Conservation (phyloP, 2,888 invertebrate species). For the Philaethria dido region DNA sequence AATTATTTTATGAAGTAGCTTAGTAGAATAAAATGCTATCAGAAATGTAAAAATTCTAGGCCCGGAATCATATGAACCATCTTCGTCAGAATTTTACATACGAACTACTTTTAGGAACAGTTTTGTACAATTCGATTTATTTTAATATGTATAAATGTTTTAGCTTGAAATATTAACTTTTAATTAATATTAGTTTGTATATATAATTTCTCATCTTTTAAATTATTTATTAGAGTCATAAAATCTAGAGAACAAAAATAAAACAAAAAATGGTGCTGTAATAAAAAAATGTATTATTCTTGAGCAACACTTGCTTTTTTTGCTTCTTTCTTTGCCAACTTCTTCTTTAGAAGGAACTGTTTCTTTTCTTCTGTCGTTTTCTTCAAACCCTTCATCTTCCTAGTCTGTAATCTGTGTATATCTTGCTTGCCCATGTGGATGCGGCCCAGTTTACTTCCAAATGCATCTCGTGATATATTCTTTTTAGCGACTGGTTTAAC, state of each 20-base stretch:
- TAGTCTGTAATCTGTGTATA: conserved; percentile 92
- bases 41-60: too few species aligned
- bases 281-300: conserved; percentile 49
- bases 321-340: conserved; percentile 63
- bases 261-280: conserved; percentile 18
- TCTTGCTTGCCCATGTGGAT: conserved; percentile 97
- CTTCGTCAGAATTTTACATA: too few species aligned
- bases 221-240: too few species aligned
- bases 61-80: too few species aligned
- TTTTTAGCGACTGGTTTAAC: conserved; percentile 93
- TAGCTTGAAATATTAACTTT: too few species aligned
- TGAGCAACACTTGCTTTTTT: conserved; percentile 51
- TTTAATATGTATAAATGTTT: too few species aligned
- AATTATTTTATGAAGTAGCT: too few species aligned
- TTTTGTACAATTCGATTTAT: too few species aligned
- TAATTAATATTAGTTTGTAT: too few species aligned
- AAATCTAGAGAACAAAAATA: not conserved
- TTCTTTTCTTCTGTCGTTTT: conserved; percentile 89
- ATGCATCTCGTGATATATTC: conserved; percentile 93
- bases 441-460: conserved; percentile 95
- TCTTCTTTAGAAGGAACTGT: conserved; percentile 81
- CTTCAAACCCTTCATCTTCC: conserved; percentile 95
- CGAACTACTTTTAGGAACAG: too few species aligned
- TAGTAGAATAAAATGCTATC: too few species aligned
- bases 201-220: too few species aligned